Evolutionary conservation across 2,113 vertebrate species (phyloP), one percentile per base, ranked within the genome.

Genomic region (Tupaia tana): DNA sequence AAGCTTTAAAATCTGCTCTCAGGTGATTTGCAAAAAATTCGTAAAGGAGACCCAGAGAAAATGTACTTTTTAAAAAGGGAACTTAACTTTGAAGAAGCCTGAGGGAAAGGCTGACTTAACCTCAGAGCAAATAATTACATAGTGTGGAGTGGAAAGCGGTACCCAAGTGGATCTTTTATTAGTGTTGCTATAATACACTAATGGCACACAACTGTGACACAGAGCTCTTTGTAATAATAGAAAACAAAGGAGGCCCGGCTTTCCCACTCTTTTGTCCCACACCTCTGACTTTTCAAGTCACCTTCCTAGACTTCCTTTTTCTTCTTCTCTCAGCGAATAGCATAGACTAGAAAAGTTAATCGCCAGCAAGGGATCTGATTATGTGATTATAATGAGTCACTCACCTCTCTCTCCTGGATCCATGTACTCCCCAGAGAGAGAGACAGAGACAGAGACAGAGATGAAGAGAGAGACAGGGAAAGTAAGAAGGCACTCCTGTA

Each of bases 151-250:
- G 54, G 29, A 85, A 86, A 63, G 64, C 13, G 22, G n/a, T 22
- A 67, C 73, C 34, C 64, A 69, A 34, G 73, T 70, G 58, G 63
- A 61, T 79, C 83, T 91, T 83, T 90, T 81, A 90, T 85, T 95
- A 79, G 56, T 64, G 83, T 63, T 58, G 59, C 91, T 93, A 95
- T 7, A 85, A 78, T 82, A 90, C 83, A 90, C 69, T 93, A 77
- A 71, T 59, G 81, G 63, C 52, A 80, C 13, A 70, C 75, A 84
- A 52, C 14, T 84, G 34, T 82, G 87, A 80, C 71, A 86, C 67
- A 80, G 10, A 18, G 22, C 16, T 74, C 16, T 58, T 93, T 82
- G 69, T 73, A 92, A 52, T 71, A 80, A 93, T 2, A 88, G 69
- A 75, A 86, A 58, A 22, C 4, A 84, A 77, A 20, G 4, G 78